Percentiles rank a stretch among this genome's conserved stretches.
Evolutionary conservation across 2,113 vertebrate genomes (phyloP).

Genomic region (Pyxicephalus adspersus): DNA sequence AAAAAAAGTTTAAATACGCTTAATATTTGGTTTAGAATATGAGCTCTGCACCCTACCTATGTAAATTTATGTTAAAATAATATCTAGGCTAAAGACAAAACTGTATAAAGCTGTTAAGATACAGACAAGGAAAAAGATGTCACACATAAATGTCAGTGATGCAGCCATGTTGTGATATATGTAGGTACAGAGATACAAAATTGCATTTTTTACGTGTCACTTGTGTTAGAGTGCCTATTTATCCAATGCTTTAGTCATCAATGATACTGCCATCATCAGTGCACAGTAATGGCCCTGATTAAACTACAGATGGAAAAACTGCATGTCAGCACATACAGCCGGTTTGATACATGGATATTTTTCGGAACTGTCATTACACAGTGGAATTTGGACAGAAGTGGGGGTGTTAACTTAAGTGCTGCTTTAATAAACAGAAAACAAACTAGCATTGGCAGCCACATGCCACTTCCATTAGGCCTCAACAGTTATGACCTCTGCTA

Average conservation of each 20-base stretch:
- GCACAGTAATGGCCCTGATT: constrained; percentile 13
- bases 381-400: constrained; percentile 6
- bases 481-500: constrained; percentile 58
- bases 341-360: constrained; percentile 34
- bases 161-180: neutral
- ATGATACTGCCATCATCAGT: neutral
- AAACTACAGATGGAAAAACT: constrained; percentile 39
- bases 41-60: no score
- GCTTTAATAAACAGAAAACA: constrained; percentile 51
- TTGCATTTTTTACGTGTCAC: neutral
- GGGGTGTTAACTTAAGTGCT: constrained; percentile 18
- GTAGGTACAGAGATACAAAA: neutral
- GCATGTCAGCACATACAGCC: constrained; percentile 11
- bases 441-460: constrained; percentile 37
- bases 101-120: no score
- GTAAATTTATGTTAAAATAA: no score
- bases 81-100: no score
- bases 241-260: neutral
- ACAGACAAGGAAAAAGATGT: no score
- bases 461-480: constrained; percentile 30
- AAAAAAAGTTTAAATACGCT: no score
- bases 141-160: no score
- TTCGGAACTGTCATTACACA: constrained; percentile 32
- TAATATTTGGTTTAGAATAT: no score
- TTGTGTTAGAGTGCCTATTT: neutral